phyloP scores from a whole-genome alignment of 2,888 invertebrate species.

The Charanyca ferruginea region DNA sequence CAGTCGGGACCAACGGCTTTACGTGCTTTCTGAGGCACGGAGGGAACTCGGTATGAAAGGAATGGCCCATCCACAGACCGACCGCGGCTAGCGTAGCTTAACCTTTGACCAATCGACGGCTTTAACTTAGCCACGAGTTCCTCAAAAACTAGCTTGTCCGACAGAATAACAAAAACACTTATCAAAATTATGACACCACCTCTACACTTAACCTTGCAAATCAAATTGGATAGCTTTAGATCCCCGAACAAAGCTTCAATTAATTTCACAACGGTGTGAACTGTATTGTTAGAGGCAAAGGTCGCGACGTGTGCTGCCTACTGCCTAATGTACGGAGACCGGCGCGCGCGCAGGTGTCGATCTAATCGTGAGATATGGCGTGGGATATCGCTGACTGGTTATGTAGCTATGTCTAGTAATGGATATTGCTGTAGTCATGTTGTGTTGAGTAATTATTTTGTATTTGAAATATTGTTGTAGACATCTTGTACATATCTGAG shows the following conservation, averaged over 20 bases:
- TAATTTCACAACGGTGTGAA: slow-evolving; percentile 50
- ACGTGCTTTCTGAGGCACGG: too few relatives aligned
- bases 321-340: slow-evolving; percentile 28
- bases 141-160: too few relatives aligned
- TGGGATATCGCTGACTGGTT: slow-evolving; percentile 36
- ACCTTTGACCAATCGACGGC: too few relatives aligned
- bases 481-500: too few relatives aligned
- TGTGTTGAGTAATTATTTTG: slow-evolving; percentile 5
- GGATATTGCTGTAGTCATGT: not conserved
- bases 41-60: too few relatives aligned
- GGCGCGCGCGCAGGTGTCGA: slow-evolving; percentile 56
- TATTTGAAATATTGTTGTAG: not conserved
- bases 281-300: slow-evolving; percentile 60
- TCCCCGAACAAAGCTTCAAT: slow-evolving; percentile 45
- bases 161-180: not conserved
- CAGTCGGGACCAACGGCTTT: too few relatives aligned
- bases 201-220: slow-evolving; percentile 29
- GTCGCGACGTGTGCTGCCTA: slow-evolving; percentile 52
- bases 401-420: slow-evolving; percentile 14
- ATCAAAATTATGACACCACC: not conserved
- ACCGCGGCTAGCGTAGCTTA: too few relatives aligned
- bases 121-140: too few relatives aligned
- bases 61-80: too few relatives aligned
- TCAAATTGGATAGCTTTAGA: slow-evolving; percentile 15
- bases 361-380: slow-evolving; percentile 49